Evolutionary conservation across 2,888 invertebrate species (phyloP), one percentile per base, ranked within the genome.

Genomic region (Drosophila eohydei): DNA sequence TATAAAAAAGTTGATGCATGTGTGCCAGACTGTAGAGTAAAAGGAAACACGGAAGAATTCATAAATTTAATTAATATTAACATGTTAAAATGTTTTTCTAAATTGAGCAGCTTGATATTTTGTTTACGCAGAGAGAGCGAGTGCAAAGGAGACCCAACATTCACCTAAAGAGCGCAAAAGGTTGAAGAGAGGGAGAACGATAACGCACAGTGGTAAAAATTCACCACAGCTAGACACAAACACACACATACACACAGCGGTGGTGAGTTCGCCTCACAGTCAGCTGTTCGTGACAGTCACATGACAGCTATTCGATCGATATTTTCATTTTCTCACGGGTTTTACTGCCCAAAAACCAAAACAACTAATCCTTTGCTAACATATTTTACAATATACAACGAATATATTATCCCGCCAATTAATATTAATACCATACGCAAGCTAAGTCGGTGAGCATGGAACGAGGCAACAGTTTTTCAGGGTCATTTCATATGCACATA

Each of bases 241-340:
- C 58, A 68, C 69, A 38, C 50, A 64, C 54, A 67, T 72, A 67
- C 58, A 63, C 75, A 63, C 62, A 30, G 32, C n/a, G n/a, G 62
- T 79, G 91, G 87, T 85, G 87, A 89, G 62, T 81, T 82, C 16
- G 40, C 30, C 40, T 36, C 43, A 21, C 76, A 72, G 93, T 92
- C 93, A 93, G 93, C 93, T 93, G 93, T 92, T 93, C 84, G 84
- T 91, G 91, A 91, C 92, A 92, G 92, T 93, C 93, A 93, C 93
- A 93, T 93, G 93, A 93, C 92, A 91, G 90, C 78, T 86, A 77
- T 90, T 88, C 83, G 87, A 90, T 91, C 92, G 90, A 92, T 92
- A 91, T 90, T 91, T 70, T 79, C 66, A 88, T 89, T 85, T 89
- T 77, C 92, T 91, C 92, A 92, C 91, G 92, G 82, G 91, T 83